These are phyloP conservation scores for Microtus oregoni DNA, from an alignment of 2,113 vertebrate species.

Conservation along the genomic window DNA sequence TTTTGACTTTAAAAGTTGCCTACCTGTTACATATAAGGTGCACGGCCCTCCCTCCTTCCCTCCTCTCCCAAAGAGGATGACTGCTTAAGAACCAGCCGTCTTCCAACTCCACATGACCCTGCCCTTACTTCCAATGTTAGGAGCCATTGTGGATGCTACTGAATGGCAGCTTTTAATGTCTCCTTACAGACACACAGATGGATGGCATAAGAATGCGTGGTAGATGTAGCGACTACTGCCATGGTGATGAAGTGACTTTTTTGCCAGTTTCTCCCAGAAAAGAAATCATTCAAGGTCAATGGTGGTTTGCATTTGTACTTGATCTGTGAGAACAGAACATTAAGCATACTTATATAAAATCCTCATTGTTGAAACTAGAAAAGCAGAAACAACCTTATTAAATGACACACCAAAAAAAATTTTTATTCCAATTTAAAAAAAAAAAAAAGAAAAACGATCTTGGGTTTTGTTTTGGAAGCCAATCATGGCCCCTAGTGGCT, in stretches of 20 bases:
- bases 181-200: not conserved
- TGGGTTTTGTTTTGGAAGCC: conserved; percentile 13
- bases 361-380: not conserved
- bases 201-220: accelerated
- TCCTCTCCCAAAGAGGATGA: not conserved
- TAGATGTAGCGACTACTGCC: not conserved
- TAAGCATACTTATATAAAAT: not conserved
- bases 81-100: not conserved
- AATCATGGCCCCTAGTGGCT: too few relatives aligned
- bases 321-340: not conserved
- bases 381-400: not conserved
- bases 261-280: conserved; percentile 48
- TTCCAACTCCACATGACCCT: not conserved
- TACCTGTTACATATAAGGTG: not conserved
- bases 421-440: not conserved
- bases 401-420: not conserved
- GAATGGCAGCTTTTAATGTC: conserved; percentile 68
- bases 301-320: not conserved
- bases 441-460: not conserved
- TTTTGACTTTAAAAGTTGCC: conserved; percentile 72
- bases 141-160: not conserved
- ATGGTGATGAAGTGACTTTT: conserved; percentile 67
- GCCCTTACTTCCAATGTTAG: not conserved
- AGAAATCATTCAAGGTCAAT: not conserved
- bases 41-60: not conserved